Evolutionary conservation across 1,140 invertebrate genomes (phyloP).

Genomic region (Glossosoma conforme): DNA sequence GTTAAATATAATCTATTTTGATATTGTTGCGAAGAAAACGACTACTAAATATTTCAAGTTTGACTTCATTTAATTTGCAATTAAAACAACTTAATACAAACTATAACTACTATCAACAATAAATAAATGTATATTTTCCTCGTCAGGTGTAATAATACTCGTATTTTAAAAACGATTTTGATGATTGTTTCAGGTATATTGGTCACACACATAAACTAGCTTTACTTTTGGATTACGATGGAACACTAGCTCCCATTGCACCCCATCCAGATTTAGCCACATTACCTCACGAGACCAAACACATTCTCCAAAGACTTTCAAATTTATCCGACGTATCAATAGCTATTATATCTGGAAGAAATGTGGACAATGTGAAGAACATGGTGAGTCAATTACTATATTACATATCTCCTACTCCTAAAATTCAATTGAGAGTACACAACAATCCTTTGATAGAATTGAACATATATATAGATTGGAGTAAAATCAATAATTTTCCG

Average conservation of each 20-base stretch:
- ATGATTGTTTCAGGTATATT: slow-evolving; percentile 72
- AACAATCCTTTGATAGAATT: no score
- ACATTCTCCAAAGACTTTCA: slow-evolving; percentile 75
- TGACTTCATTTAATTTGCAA: no score
- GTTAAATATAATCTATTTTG: no score
- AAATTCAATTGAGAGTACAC: no score
- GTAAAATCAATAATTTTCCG: no score
- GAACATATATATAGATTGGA: no score
- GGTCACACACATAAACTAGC: slow-evolving; percentile 80
- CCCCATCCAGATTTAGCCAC: slow-evolving; percentile 84
- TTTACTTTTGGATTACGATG: slow-evolving; percentile 83
- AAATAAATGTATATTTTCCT: no score
- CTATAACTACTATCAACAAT: no score
- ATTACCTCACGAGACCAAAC: slow-evolving; percentile 77
- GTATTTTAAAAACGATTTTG: background rate
- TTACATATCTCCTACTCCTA: no score
- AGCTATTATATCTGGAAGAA: slow-evolving; percentile 81
- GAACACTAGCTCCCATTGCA: slow-evolving; percentile 81
- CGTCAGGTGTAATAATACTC: background rate
- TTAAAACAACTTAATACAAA: no score
- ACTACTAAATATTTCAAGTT: no score
- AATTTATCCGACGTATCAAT: slow-evolving; percentile 86
- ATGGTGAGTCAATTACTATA: slow-evolving; percentile 71
- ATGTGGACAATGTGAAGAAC: slow-evolving; percentile 80
- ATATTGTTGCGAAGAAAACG: no score